phyloP scores from a whole-genome alignment of 2,888 invertebrate species.

The Oligia strigilis region DNA sequence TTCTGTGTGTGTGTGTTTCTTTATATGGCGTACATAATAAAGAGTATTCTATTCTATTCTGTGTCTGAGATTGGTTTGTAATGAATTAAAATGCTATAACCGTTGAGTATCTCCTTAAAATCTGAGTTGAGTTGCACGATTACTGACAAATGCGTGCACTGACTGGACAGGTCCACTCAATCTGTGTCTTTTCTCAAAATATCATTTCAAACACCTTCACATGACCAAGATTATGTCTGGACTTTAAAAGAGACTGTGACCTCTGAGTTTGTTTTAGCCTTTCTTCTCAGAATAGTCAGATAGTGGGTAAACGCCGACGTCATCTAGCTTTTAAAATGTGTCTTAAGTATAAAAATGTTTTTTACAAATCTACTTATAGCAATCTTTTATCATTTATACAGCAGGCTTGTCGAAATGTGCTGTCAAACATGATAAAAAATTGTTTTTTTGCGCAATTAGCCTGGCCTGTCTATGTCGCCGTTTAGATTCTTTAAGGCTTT shows the following conservation, averaged over 20 bases:
- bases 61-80: background rate
- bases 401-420: background rate
- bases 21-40: too few species aligned
- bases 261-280: background rate
- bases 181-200: background rate
- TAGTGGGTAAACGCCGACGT: too few species aligned
- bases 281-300: background rate
- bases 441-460: background rate
- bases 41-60: background rate
- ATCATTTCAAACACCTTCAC: background rate
- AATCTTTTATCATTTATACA: background rate
- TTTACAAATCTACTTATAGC: too few species aligned
- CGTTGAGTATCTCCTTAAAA: background rate
- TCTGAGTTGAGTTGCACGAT: too few species aligned
- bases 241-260: background rate
- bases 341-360: too few species aligned
- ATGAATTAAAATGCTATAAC: background rate
- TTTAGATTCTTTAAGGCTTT: too few species aligned
- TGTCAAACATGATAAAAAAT: background rate
- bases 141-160: background rate
- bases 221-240: too few species aligned
- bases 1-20: too few species aligned
- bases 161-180: background rate
- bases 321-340: too few species aligned
- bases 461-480: background rate